Evolutionary conservation across 2,113 vertebrate species (phyloP), one percentile per base, ranked within the genome.

Genomic region (Hydrolagus affinis): DNA sequence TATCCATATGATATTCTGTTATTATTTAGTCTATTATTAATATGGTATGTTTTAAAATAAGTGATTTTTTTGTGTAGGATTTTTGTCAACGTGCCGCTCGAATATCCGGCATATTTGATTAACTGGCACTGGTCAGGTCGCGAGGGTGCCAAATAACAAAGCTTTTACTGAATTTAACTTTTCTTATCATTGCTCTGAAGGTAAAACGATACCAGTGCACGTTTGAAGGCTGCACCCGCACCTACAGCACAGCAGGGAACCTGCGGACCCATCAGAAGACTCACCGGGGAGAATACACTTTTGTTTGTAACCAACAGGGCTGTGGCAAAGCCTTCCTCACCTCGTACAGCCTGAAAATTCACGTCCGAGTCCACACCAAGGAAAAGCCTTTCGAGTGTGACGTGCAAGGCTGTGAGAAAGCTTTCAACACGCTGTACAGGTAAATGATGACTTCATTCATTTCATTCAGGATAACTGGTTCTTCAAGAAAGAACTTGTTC

Each of bases 241-340:
- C 98, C 44, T 99, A 99, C 88, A 99, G 98, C 93, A 99, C 98
- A 19, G 97, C 97, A 0, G 97, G 98, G 60, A 99, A 99, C 92
- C 93, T 99, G 88, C 96, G 97, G 85, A 99, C 98, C 1, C 98
- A 99, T 90, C 97, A 99, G 90, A 99, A 99, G 90, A 99, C 98
- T 0, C 98, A 99, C 86, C 93, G 98, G 0, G 98, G 98, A 23
- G 98, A 99, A 86, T 99, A 98, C 89, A 99, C 98, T 0, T 99
- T 99, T 3, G 97, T 98, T 87, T 99, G 98, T 89, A 99, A 99
- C 87, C 98, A 99, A 70, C 95, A 96, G 89, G 97, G 97, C 89
- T 99, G 98, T 32, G 98, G 98, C 87, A 99, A 99, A 89, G 97
- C 98, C 91, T 99, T 99, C 89, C 97, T 99, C 88, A 99, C 98